Percentiles rank a stretch among this genome's conserved stretches.
Evolutionary conservation across 2,113 vertebrate species (phyloP).

Genomic region (Collichthys lucidus): DNA sequence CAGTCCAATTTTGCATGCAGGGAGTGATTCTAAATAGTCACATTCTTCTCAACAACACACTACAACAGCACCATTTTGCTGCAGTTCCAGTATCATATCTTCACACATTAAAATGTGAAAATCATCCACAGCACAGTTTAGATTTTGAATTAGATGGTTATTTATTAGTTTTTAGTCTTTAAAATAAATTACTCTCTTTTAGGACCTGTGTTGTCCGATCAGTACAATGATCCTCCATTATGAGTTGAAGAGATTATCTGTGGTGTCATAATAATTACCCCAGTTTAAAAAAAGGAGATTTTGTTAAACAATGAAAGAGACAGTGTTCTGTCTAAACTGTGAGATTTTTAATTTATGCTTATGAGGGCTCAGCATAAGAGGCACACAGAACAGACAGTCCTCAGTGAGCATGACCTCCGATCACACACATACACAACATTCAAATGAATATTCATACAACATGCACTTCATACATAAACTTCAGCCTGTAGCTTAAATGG

Average conservation of each 20-base stretch:
- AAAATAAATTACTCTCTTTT: neutral
- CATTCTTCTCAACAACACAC: neutral
- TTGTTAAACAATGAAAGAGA: neutral
- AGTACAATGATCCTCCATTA: neutral
- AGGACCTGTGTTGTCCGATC: neutral
- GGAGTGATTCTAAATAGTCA: too few relatives aligned
- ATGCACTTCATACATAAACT: slow-evolving; percentile 43
- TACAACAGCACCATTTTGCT: too few relatives aligned
- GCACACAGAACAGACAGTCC: slow-evolving; percentile 8
- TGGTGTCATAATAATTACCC: slow-evolving; percentile 7
- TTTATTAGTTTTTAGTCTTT: slow-evolving; percentile 1
- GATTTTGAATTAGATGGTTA: neutral
- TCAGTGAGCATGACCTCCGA: slow-evolving; percentile 19
- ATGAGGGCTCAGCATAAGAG: slow-evolving; percentile 33
- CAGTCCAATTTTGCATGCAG: neutral
- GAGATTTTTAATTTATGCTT: slow-evolving; percentile 54
- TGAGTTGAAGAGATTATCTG: neutral
- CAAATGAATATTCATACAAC: slow-evolving; percentile 56
- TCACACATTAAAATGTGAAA: neutral
- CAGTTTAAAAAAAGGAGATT: neutral
- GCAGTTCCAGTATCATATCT: neutral
- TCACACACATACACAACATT: slow-evolving; percentile 23
- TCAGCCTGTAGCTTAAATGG: slow-evolving; percentile 19
- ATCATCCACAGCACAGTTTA: neutral
- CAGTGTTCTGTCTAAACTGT: neutral